phyloP scores from a whole-genome alignment of 2,797 vertebrate species.

The Leptoclinus maculatus region DNA sequence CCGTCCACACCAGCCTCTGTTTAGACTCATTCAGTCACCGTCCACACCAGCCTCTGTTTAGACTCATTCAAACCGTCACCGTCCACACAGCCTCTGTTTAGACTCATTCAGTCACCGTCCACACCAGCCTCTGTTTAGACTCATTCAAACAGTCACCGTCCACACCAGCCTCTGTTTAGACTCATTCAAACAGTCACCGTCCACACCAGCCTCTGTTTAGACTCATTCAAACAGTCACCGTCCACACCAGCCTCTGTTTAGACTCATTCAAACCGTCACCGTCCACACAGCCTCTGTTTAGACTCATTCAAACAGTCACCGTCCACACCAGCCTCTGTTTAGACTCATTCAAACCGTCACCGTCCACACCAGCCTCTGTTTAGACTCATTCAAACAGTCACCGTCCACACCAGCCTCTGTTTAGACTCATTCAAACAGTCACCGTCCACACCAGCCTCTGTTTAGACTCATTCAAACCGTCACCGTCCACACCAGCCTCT shows the following conservation, averaged over 20 bases:
- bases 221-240: constrained; percentile 39
- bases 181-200: background rate
- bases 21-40: constrained; percentile 56
- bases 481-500: background rate
- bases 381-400: constrained; percentile 52
- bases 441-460: constrained; percentile 54
- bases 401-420: background rate
- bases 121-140: constrained; percentile 78
- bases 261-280: background rate
- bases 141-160: constrained; percentile 33
- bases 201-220: constrained; percentile 68
- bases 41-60: constrained; percentile 1
- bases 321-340: constrained; percentile 1
- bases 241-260: constrained; percentile 1
- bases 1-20: constrained; percentile 58
- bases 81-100: constrained; percentile 18
- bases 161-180: constrained; percentile 1
- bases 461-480: constrained; percentile 62
- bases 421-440: too few relatives aligned
- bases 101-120: too few relatives aligned
- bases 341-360: background rate
- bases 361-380: constrained; percentile 63
- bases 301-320: constrained; percentile 43
- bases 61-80: background rate
- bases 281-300: constrained; percentile 66